These are phyloP conservation scores for Daubentonia madagascariensis DNA, from an alignment of 2,113 vertebrate species.

Conservation along the genomic window DNA sequence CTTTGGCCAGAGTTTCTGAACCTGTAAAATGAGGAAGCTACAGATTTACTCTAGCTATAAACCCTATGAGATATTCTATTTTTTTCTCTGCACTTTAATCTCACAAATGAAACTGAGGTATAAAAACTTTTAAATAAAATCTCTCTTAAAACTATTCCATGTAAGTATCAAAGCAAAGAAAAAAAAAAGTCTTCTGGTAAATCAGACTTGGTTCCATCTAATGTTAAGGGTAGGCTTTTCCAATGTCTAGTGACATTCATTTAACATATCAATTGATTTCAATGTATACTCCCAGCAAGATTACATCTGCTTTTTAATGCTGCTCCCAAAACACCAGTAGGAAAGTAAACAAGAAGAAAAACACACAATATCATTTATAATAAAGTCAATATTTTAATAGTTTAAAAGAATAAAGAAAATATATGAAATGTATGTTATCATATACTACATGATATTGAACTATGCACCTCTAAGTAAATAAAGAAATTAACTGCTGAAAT, in stretches of 20 bases:
- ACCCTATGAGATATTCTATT: not conserved
- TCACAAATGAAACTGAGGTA: not conserved
- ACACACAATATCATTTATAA: not conserved
- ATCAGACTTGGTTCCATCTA: not conserved
- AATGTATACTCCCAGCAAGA: not conserved
- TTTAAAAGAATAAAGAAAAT: slow-evolving; percentile 9
- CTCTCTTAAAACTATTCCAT: slow-evolving; percentile 41
- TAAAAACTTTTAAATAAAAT: not conserved
- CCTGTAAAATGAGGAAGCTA: slow-evolving; percentile 1
- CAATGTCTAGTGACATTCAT: not conserved
- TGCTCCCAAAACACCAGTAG: slow-evolving; percentile 25
- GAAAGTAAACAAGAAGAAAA: slow-evolving; percentile 12
- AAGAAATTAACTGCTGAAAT: slow-evolving; percentile 23
- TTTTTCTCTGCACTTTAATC: not conserved
- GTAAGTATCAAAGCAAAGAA: slow-evolving; percentile 5
- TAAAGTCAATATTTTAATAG: not conserved
- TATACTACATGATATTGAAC: not conserved
- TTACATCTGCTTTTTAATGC: not conserved
- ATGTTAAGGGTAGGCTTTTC: not conserved
- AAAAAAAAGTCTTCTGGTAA: not conserved
- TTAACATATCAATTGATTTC: not conserved
- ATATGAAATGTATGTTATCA: not conserved
- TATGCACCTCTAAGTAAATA: not conserved
- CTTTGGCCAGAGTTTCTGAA: slow-evolving; percentile 28
- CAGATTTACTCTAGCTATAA: not conserved